Percentiles rank a stretch among this genome's conserved stretches.
Evolutionary conservation across 2,888 invertebrate species (phyloP).

Genomic region (Eudemis profundana): DNA sequence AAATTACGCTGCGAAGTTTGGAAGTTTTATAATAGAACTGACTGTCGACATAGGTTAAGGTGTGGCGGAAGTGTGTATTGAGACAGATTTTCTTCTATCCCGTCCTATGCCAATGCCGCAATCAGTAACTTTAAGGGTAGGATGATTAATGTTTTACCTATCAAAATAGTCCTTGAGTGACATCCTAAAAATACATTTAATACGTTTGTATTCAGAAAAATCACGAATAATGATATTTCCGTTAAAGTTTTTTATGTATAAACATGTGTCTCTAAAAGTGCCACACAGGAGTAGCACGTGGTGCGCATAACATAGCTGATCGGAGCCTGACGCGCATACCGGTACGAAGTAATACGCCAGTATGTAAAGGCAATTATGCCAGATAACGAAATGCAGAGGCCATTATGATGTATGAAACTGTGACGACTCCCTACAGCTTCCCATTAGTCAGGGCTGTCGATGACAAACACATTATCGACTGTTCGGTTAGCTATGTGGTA

Average conservation of each 20-base stretch:
- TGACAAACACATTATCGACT: neutral
- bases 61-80: too few species aligned
- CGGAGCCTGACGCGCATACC: conserved; percentile 28
- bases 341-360: conserved; percentile 34
- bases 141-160: neutral
- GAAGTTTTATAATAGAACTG: neutral
- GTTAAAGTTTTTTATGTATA: conserved; percentile 24
- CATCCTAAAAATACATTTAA: conserved; percentile 24
- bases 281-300: conserved; percentile 38
- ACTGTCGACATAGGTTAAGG: too few species aligned
- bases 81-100: too few species aligned
- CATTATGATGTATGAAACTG: conserved; percentile 37
- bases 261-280: conserved; percentile 24
- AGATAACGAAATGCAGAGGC: conserved; percentile 33
- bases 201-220: conserved; percentile 16
- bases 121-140: neutral
- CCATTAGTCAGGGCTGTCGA: conserved; percentile 4
- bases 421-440: conserved; percentile 19
- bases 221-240: conserved; percentile 29
- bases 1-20: neutral
- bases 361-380: conserved; percentile 39
- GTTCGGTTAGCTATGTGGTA: neutral
- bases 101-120: too few species aligned
- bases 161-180: conserved; percentile 7
- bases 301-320: conserved; percentile 31